A percentile compares a stretch with the other conserved stretches of the same genome.
These are phyloP conservation scores for Anas platyrhynchos DNA, from an alignment of 2,113 vertebrate genomes.

Conservation along the genomic window DNA sequence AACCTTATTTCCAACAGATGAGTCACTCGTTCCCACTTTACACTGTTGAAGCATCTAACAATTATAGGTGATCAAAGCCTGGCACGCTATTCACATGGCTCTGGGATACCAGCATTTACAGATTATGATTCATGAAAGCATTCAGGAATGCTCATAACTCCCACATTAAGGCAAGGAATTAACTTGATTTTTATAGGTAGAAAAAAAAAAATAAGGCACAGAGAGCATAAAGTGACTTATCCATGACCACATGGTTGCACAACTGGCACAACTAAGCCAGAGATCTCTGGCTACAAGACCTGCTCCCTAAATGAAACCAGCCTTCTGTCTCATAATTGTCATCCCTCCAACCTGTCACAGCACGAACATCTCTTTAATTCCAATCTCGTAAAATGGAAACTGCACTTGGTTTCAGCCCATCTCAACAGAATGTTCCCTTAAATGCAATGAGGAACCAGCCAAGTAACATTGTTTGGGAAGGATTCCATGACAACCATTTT, in stretches of 20 bases:
- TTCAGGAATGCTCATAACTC: neutral
- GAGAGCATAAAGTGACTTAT: neutral
- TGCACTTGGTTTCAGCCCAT: neutral
- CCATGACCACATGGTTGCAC: neutral
- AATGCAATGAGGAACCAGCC: neutral
- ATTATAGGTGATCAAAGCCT: slow-evolving; percentile 15
- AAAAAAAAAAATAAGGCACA: neutral
- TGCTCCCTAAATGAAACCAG: slow-evolving; percentile 7
- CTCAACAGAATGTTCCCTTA: neutral
- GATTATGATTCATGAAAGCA: slow-evolving; percentile 32
- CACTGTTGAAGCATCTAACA: neutral
- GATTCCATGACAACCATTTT: neutral
- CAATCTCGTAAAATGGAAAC: neutral
- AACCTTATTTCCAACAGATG: neutral
- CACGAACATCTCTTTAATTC: neutral
- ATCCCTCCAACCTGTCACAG: neutral
- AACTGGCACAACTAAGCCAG: neutral
- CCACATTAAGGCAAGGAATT: slow-evolving; percentile 2
- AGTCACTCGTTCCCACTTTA: slow-evolving; percentile 36
- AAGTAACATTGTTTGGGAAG: neutral
- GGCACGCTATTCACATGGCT: neutral
- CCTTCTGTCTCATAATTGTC: neutral
- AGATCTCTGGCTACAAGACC: neutral
- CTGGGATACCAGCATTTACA: slow-evolving; percentile 1
- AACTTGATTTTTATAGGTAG: slow-evolving; percentile 26